Conservation (phyloP, 2,888 invertebrate genomes). For the Plebejus melissa region DNA sequence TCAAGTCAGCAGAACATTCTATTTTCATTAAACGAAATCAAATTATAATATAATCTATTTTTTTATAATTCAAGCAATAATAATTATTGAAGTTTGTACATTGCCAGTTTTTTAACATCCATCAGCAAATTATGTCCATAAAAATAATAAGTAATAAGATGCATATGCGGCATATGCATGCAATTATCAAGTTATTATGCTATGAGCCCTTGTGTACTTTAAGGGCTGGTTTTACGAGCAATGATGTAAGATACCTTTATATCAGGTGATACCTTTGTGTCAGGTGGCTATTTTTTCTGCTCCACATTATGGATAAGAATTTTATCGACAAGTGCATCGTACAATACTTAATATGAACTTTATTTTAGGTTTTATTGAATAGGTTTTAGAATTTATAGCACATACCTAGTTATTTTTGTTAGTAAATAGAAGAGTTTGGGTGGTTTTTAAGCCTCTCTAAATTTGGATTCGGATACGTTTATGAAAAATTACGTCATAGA, state of each 20-base stretch:
- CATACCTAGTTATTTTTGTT: neutral
- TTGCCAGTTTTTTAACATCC: neutral
- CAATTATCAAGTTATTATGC: slow-evolving; percentile 30
- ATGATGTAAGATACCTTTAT: slow-evolving; percentile 56
- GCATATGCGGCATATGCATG: slow-evolving; percentile 25
- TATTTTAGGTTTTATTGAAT: neutral
- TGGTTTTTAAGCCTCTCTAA: no score
- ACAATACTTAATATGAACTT: neutral
- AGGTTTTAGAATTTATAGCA: neutral
- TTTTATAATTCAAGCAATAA: neutral
- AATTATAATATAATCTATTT: neutral
- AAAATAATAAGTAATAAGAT: slow-evolving; percentile 7
- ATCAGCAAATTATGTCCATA: slow-evolving; percentile 7
- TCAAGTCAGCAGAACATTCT: neutral
- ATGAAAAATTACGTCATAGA: no score
- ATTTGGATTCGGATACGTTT: no score
- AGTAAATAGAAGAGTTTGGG: neutral
- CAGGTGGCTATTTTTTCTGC: slow-evolving; percentile 46
- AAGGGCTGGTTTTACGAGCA: slow-evolving; percentile 43
- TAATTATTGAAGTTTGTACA: neutral
- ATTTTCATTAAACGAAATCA: no score
- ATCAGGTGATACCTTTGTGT: slow-evolving; percentile 55
- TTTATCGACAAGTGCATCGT: slow-evolving; percentile 8
- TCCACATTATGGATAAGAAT: slow-evolving; percentile 39
- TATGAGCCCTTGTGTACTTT: slow-evolving; percentile 37